phyloP scores from a whole-genome alignment of 2,888 invertebrate genomes.

The Hemaris fuciformis region DNA sequence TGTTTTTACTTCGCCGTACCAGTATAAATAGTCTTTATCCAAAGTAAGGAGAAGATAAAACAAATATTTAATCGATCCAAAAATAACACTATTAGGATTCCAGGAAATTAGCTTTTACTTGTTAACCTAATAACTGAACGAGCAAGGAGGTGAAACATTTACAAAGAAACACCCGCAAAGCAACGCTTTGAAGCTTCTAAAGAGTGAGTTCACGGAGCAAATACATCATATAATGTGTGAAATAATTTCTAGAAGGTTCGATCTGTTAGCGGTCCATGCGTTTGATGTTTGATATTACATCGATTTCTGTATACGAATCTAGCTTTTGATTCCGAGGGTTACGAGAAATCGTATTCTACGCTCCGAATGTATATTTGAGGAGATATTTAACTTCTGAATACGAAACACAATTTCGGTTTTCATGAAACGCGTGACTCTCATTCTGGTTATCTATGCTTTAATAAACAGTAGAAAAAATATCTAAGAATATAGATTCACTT shows the following conservation, averaged over 20 bases:
- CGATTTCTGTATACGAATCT: neutral
- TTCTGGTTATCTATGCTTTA: neutral
- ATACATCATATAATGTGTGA: neutral
- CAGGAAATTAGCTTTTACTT: constrained; percentile 5
- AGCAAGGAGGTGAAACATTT: neutral
- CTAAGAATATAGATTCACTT: neutral
- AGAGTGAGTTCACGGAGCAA: neutral
- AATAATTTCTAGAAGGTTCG: neutral
- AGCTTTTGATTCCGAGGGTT: neutral
- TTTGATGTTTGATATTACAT: neutral
- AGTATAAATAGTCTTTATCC: neutral
- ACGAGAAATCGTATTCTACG: neutral
- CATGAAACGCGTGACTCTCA: neutral
- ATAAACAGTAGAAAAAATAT: neutral
- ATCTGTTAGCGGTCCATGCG: neutral
- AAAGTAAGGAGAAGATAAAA: neutral
- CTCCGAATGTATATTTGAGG: neutral
- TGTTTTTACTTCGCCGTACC: too few relatives aligned
- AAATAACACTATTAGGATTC: neutral
- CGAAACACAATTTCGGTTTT: neutral
- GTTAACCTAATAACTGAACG: neutral
- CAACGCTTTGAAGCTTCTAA: neutral
- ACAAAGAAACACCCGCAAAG: neutral
- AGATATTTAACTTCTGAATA: neutral
- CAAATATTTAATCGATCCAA: neutral